Evolutionary conservation across 2,113 vertebrate genomes (phyloP).

Genomic region (Corapipo altera): DNA sequence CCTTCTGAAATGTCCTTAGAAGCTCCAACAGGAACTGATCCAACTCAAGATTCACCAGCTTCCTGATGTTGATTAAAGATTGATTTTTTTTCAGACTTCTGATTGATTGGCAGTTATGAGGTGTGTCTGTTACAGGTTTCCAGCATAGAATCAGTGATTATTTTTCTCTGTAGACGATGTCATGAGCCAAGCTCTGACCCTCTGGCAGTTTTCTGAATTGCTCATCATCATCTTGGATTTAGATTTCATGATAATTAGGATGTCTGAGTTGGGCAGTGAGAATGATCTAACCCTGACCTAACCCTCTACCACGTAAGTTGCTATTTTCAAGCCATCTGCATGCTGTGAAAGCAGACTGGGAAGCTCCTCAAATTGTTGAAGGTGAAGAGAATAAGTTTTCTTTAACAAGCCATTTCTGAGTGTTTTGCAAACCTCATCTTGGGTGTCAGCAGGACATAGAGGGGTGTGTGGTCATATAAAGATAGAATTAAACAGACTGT

Average conservation of each 20-base stretch:
- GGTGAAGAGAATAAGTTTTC: not conserved
- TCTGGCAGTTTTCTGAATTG: constrained; percentile 20
- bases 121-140: not conserved
- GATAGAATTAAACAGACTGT: not conserved
- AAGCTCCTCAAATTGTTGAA: not conserved
- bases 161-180: not conserved
- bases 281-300: not conserved
- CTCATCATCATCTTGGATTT: constrained; percentile 19
- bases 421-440: not conserved
- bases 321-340: not conserved
- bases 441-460: not conserved
- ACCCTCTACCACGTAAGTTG: not conserved
- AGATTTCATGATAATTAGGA: constrained; percentile 5
- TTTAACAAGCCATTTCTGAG: not conserved
- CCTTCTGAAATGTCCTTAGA: not conserved
- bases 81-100: not conserved
- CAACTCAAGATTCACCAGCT: not conserved
- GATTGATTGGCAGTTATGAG: not conserved
- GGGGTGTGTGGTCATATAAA: not conserved
- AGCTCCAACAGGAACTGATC: not conserved
- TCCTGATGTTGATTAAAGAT: not conserved
- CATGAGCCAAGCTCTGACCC: not conserved
- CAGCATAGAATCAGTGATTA: not conserved
- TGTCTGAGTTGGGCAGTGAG: not conserved
- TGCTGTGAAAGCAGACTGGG: not conserved